Evolutionary conservation across 2,113 vertebrate genomes (phyloP).

Genomic region (Pituophis catenifer): DNA sequence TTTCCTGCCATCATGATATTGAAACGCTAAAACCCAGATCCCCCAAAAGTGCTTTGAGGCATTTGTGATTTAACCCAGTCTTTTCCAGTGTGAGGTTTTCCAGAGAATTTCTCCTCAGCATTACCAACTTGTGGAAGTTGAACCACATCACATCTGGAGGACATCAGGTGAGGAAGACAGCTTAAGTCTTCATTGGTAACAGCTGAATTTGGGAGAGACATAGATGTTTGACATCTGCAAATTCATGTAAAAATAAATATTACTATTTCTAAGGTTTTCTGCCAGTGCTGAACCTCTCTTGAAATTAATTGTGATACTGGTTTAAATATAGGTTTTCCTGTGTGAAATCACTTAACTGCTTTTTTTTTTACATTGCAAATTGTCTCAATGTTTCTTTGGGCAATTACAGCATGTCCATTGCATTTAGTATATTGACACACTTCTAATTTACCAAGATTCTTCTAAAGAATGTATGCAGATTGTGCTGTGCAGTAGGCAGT

Average conservation of each 20-base stretch:
- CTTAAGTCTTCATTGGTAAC: not conserved
- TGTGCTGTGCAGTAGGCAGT: not conserved
- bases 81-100: not conserved
- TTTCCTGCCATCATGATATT: not conserved
- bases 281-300: not conserved
- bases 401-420: not conserved
- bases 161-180: not conserved
- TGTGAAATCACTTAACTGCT: not conserved
- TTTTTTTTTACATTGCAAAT: not conserved
- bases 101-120: not conserved
- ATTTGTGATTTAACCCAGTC: not conserved
- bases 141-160: not conserved
- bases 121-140: not conserved
- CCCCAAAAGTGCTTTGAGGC: not conserved
- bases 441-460: not conserved
- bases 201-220: not conserved
- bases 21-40: not conserved
- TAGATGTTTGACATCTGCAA: not conserved
- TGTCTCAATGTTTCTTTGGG: not conserved
- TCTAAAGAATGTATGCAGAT: not conserved
- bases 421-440: not conserved
- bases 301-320: not conserved
- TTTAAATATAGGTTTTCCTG: not conserved
- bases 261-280: not conserved
- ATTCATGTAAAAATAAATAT: not conserved